phyloP scores from a whole-genome alignment of 2,797 vertebrate genomes.

The Xerus rutilus region DNA sequence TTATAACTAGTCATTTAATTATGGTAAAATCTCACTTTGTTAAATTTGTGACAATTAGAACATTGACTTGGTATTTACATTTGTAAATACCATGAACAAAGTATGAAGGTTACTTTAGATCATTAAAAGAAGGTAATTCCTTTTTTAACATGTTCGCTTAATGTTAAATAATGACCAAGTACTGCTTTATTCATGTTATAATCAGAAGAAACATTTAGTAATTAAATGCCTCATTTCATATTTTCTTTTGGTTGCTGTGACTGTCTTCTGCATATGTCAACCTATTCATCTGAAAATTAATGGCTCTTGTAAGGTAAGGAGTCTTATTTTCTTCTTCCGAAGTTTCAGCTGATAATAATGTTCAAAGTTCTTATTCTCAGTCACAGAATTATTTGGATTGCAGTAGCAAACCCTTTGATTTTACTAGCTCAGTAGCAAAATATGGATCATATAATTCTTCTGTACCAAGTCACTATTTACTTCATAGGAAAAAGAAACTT shows the following conservation, averaged over 20 bases:
- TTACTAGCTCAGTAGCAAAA: slow-evolving; percentile 84
- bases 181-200: slow-evolving; percentile 67
- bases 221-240: slow-evolving; percentile 95
- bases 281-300: slow-evolving; percentile 89
- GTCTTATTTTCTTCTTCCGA: slow-evolving; percentile 92
- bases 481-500: slow-evolving; percentile 81
- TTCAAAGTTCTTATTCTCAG: slow-evolving; percentile 79
- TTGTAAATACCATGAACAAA: slow-evolving; percentile 52
- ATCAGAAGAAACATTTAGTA: slow-evolving; percentile 89
- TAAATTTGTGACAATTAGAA: slow-evolving; percentile 52
- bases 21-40: slow-evolving; percentile 27
- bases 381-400: slow-evolving; percentile 73
- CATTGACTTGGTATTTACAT: slow-evolving; percentile 47
- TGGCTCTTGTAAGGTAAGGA: slow-evolving; percentile 99
- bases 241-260: slow-evolving; percentile 88
- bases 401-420: slow-evolving; percentile 75
- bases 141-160: slow-evolving; percentile 47
- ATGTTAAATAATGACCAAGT: slow-evolving; percentile 63
- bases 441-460: slow-evolving; percentile 80
- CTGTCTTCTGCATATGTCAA: slow-evolving; percentile 84
- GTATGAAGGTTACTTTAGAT: slow-evolving; percentile 46
- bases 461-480: slow-evolving; percentile 80
- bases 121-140: slow-evolving; percentile 51
- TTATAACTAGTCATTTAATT: slow-evolving; percentile 32
- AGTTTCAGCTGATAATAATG: slow-evolving; percentile 85